Evolutionary conservation across 2,797 vertebrate species (phyloP).

Genomic region (Cephalopachus bancanus): DNA sequence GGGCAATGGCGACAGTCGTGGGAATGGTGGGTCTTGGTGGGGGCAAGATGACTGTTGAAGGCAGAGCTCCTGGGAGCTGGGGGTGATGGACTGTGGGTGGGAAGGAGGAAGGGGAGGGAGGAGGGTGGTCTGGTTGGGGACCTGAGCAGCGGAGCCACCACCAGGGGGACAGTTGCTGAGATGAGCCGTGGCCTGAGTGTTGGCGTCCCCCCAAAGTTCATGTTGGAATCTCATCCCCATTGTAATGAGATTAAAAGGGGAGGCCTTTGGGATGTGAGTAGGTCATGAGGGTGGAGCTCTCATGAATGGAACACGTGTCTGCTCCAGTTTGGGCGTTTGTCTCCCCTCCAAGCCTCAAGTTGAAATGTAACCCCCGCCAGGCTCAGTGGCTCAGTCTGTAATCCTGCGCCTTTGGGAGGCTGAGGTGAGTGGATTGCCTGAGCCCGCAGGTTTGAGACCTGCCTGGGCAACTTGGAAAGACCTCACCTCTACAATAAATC

Average conservation of each 20-base stretch:
- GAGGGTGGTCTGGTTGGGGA: neutral
- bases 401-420: no score
- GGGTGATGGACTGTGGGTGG: neutral
- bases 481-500: no score
- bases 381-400: no score
- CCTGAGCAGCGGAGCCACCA: neutral
- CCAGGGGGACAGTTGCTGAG: neutral
- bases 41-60: accelerated
- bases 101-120: neutral
- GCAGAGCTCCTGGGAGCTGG: neutral
- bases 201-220: neutral
- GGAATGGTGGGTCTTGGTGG: neutral
- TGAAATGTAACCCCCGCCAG: no score
- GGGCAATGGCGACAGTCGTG: no score
- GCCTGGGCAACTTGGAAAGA: no score
- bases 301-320: neutral
- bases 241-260: neutral
- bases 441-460: no score
- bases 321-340: neutral
- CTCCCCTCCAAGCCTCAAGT: no score
- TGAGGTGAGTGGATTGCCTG: no score
- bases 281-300: neutral
- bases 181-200: neutral
- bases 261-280: neutral
- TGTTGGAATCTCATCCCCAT: no score